Conservation (phyloP, 2,113 vertebrate species). For the Stigmatopora argus region DNA sequence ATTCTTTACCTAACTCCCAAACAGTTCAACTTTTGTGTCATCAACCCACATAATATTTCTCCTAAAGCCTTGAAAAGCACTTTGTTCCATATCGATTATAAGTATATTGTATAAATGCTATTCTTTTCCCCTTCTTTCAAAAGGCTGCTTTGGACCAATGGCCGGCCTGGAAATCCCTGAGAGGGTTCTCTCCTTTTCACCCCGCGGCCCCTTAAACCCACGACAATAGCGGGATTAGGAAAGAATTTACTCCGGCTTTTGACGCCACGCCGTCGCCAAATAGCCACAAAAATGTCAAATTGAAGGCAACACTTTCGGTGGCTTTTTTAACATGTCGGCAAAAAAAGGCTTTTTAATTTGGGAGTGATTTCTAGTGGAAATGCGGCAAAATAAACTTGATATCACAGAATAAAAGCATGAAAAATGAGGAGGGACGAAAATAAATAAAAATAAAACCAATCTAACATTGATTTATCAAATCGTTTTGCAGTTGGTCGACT, state of each 20-base stretch:
- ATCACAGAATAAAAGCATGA: too few species aligned
- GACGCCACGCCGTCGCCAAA: conserved; percentile 64
- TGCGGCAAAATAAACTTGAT: too few species aligned
- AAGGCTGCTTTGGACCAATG: conserved; percentile 73
- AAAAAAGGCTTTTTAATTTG: too few species aligned
- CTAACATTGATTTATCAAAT: too few species aligned
- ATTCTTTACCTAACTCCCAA: neutral
- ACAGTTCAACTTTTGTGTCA: neutral
- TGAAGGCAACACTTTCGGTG: conserved; percentile 72
- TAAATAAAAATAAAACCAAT: too few species aligned
- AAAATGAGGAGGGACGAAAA: too few species aligned
- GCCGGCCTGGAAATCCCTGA: conserved; percentile 68
- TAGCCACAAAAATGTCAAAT: conserved; percentile 75
- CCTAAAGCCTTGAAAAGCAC: neutral
- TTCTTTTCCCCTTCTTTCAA: conserved; percentile 77
- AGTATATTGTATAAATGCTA: conserved; percentile 42
- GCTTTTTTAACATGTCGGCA: too few species aligned
- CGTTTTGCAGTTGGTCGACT: too few species aligned
- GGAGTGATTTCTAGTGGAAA: too few species aligned
- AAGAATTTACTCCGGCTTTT: conserved; percentile 88
- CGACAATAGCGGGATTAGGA: conserved; percentile 98
- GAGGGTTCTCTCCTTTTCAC: conserved; percentile 89
- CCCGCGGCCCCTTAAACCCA: conserved; percentile 93
- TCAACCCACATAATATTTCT: neutral
- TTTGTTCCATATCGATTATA: neutral